phyloP scores from a whole-genome alignment of 2,888 invertebrate species.

The Sturmia bella region DNA sequence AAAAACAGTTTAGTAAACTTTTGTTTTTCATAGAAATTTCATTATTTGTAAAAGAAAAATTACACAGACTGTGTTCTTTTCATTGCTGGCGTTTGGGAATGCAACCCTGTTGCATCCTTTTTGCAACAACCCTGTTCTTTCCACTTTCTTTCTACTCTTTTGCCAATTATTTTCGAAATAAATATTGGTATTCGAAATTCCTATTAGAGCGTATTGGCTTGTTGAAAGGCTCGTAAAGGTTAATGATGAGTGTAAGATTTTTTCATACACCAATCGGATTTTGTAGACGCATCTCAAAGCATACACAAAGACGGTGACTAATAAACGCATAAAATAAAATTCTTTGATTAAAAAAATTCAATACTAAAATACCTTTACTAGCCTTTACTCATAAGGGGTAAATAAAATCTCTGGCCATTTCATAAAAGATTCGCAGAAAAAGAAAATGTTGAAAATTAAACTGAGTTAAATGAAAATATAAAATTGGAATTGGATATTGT shows the following conservation, averaged over 20 bases:
- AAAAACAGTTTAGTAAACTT: background rate
- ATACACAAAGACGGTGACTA: conserved; percentile 67
- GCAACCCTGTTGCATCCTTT: conserved; percentile 3
- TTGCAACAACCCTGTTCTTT: conserved; percentile 18
- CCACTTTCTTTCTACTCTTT: conserved; percentile 5
- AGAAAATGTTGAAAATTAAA: conserved; percentile 34
- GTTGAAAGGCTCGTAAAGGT: conserved; percentile 70
- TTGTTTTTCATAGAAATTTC: background rate
- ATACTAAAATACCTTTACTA: conserved; percentile 43
- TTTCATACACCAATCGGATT: conserved; percentile 73
- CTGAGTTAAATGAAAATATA: background rate
- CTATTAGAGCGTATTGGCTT: conserved; percentile 50
- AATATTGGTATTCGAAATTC: conserved; percentile 70
- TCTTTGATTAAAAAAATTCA: conserved; percentile 28
- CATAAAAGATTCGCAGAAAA: background rate
- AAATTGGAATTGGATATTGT: background rate
- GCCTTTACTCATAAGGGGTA: background rate
- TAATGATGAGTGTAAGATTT: conserved; percentile 72
- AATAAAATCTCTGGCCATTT: conserved; percentile 3
- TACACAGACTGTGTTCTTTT: background rate
- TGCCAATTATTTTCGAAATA: conserved; percentile 61
- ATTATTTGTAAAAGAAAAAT: background rate
- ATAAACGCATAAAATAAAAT: conserved; percentile 38
- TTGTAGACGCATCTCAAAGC: conserved; percentile 71
- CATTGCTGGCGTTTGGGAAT: conserved; percentile 5